phyloP scores from a whole-genome alignment of 2,797 vertebrate genomes.

The Ceyx erithaca region DNA sequence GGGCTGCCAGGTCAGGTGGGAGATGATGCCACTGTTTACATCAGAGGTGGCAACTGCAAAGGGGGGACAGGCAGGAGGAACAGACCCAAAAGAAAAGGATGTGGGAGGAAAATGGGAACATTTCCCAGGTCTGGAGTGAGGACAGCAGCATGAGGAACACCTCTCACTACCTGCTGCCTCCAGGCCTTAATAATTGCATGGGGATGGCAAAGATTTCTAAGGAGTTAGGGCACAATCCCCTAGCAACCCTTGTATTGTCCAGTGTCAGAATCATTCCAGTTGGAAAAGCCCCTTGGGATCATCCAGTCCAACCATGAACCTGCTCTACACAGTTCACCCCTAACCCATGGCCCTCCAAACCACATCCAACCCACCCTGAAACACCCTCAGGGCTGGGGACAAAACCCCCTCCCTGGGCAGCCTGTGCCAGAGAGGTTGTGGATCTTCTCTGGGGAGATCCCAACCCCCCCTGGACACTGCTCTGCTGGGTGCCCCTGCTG shows the following conservation, averaged over 20 bases:
- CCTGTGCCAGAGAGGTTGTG: too few relatives aligned
- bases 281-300: too few relatives aligned
- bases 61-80: neutral
- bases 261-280: neutral
- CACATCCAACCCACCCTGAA: too few relatives aligned
- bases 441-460: too few relatives aligned
- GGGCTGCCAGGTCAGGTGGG: neutral
- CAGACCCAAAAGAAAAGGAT: neutral
- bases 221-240: neutral
- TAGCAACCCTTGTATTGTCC: too few relatives aligned
- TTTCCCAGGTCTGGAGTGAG: neutral
- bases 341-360: too few relatives aligned
- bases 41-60: neutral
- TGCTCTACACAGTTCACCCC: too few relatives aligned
- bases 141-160: neutral
- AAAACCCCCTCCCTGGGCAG: too few relatives aligned
- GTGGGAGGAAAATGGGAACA: neutral
- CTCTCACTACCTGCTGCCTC: neutral
- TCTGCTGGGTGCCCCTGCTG: neutral
- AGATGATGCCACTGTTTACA: neutral
- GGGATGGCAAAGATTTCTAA: neutral
- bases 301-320: too few relatives aligned
- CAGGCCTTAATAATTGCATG: neutral
- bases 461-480: too few relatives aligned
- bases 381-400: too few relatives aligned